These are phyloP conservation scores for Sciurus carolinensis DNA, from an alignment of 2,797 vertebrate genomes.

Conservation along the genomic window DNA sequence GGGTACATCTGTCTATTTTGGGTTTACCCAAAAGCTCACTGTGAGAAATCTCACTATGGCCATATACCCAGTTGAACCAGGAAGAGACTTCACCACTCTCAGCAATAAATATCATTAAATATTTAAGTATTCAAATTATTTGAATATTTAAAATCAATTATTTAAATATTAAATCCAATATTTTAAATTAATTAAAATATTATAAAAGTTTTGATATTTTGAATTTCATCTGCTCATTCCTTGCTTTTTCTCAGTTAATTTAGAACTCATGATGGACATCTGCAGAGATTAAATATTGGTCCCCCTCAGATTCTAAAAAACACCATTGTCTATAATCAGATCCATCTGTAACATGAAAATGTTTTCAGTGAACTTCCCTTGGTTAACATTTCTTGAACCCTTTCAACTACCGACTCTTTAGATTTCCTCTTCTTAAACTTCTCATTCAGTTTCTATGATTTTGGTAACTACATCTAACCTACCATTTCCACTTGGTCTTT, in stretches of 20 bases:
- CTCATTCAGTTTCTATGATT: neutral
- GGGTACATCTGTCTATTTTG: neutral
- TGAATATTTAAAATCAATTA: neutral
- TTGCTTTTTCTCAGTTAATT: neutral
- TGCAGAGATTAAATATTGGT: neutral
- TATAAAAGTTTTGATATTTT: neutral
- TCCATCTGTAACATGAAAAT: neutral
- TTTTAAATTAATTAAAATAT: neutral
- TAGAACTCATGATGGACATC: neutral
- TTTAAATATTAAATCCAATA: neutral
- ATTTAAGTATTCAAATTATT: neutral
- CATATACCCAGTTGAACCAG: neutral
- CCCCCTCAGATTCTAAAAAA: neutral
- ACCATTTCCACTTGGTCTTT: neutral
- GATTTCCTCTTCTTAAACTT: conserved; percentile 27
- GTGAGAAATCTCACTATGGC: neutral
- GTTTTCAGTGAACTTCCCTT: neutral
- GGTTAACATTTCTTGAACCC: neutral
- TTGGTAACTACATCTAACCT: neutral
- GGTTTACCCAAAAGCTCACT: neutral
- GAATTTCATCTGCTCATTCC: neutral
- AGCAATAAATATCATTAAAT: neutral
- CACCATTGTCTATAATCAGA: neutral
- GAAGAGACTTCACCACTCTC: too few species aligned
- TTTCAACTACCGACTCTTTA: neutral